Base-by-base conservation (phyloP, 30 jellyfish, hydroid and myxozoan genomes). In the Pseudorhiza aurosa region DNA sequence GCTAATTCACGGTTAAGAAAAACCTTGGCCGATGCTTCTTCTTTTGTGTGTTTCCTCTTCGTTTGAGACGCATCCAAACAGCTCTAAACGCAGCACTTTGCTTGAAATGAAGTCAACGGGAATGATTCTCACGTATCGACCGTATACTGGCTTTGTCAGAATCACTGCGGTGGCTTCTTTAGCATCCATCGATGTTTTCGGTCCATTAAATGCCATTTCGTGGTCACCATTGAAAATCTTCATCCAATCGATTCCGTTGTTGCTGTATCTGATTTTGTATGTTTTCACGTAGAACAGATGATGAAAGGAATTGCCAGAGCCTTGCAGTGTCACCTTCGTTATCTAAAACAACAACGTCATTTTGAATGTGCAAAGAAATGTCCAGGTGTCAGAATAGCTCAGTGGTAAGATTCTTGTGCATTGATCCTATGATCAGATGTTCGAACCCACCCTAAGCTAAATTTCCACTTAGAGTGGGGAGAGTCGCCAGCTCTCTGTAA, bases 1-100 rank as follows among this genome's bases (percentile, higher is more conserved):
- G n/a, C n/a, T n/a, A n/a, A n/a, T n/a, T n/a, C n/a, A n/a, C n/a
- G n/a, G n/a, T n/a, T n/a, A n/a, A n/a, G n/a, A n/a, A n/a, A n/a
- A n/a, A 39, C 50, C 50, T 39, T 39, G 50, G 50, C 50, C 12
- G 50, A 12, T 39, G 7, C 50, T 14, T 19, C 74, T 46, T 21
- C 65, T 45, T 12, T 75, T 2, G 40, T 68, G 0, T 68, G 35
- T 26, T 17, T n/a, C 49, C 58, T 18, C 49, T 17, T n/a, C 49
- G 58, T 18, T 39, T 22, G 82, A 36, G 7, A 58, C 81, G 56
- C 95, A 83, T 58, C 95, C 95, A 43, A 69, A 83, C 57, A 83
- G 22, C 45, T 83, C 95, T 4, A 74, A 2, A 26, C 88, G 36
- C 75, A 83, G 25, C 22, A 72, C 95, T 44, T 51, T 83, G 30